Base-by-base conservation (phyloP, 2,113 vertebrate genomes). In the Onychostruthus taczanowskii region DNA sequence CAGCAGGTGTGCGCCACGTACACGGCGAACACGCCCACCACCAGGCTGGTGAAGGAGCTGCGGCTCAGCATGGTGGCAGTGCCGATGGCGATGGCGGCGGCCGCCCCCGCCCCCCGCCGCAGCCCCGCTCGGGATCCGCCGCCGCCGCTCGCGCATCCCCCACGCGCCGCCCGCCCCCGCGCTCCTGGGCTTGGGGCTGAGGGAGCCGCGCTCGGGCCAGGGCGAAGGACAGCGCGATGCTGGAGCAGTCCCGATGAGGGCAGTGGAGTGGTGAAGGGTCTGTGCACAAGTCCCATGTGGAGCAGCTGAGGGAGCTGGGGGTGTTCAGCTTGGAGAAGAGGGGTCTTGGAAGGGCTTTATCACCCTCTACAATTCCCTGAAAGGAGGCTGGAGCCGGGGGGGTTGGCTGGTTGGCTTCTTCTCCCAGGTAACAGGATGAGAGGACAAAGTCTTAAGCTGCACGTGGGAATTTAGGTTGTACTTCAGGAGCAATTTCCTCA, bases 1-100 rank as follows among this genome's bases (percentile, higher is more conserved):
- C 99, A 99, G 97, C 99, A 99, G 88, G 99, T 99, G 97, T 99
- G 99, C 85, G 98, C 98, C 96, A 99, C 99, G 62, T 99, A 99
- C 44, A 99, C 98, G 82, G 98, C 98, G 93, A 99, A 99, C 77
- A 99, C 98, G 66, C 99, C 99, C 93, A 99, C 98, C 44, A 98
- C 98, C 95, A 99, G 97, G 87, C 98, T 98, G 94, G 99, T 99
- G 96, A 99, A 98, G 9, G 99, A 99, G 91, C 98, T 98, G 90
- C 97, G 97, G 95, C 97, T 98, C 94, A 98, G 94, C 98, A 98
- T 98, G 95, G 91, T 47, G 59, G 47, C 69, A 28, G 28, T 2
- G 49, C 68, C 49, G 31, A 52, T 31, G 24, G 50, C 47, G 31
- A 50, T 30, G 24, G 52, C 97, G 33, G 73, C 84, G 50, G 77